Evolutionary conservation across 2,113 vertebrate species (phyloP).

Genomic region (Apus apus): DNA sequence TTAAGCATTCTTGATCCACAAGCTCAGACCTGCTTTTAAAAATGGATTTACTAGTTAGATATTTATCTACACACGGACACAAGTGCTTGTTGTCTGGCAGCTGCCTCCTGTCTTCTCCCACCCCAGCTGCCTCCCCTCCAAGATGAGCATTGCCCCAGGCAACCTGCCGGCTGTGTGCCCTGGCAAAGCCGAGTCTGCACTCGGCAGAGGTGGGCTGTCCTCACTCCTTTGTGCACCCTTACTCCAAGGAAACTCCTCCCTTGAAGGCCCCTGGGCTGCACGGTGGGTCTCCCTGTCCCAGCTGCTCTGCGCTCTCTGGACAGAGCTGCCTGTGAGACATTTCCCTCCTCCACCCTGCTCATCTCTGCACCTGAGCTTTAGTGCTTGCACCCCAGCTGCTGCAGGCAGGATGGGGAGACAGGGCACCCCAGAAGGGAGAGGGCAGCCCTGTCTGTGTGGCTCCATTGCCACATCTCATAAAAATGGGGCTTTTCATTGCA

Average conservation of each 20-base stretch:
- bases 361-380: neutral
- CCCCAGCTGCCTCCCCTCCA: neutral
- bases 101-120: neutral
- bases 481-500: neutral
- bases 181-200: neutral
- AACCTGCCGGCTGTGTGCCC: neutral
- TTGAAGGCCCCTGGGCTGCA: neutral
- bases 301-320: neutral
- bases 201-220: neutral
- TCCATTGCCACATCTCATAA: neutral
- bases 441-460: neutral
- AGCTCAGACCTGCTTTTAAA: neutral
- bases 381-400: neutral
- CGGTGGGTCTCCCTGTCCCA: accelerated
- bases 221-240: neutral
- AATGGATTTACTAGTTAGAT: neutral
- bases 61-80: neutral
- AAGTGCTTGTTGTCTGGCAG: neutral
- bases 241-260: neutral
- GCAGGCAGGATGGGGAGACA: neutral
- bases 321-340: neutral
- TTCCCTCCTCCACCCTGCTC: neutral
- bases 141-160: no score
- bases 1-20: neutral
- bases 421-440: neutral